These are phyloP conservation scores for Camelus bactrianus DNA, from an alignment of 2,113 vertebrate species.

Conservation along the genomic window DNA sequence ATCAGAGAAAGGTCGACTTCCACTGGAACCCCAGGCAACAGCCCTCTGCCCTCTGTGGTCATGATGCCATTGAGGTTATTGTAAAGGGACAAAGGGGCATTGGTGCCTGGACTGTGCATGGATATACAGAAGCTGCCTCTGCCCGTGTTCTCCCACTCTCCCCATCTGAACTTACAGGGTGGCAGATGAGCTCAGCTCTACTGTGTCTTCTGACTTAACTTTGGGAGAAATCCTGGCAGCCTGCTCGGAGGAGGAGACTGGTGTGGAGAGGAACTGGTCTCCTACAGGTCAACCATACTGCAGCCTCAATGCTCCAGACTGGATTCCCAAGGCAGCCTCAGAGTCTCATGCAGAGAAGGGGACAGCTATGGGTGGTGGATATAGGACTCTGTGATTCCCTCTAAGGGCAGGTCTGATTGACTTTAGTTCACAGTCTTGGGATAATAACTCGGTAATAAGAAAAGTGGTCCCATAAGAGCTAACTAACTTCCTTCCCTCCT, in stretches of 20 bases:
- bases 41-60: not conserved
- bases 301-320: not conserved
- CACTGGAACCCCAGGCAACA: accelerated
- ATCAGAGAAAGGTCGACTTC: not conserved
- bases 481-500: not conserved
- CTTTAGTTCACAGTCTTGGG: not conserved
- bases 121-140: not conserved
- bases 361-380: not conserved
- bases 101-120: accelerated
- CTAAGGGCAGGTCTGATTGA: not conserved
- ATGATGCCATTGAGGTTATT: accelerated
- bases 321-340: not conserved
- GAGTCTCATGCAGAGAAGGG: not conserved
- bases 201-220: not conserved
- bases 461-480: not conserved
- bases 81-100: accelerated
- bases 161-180: not conserved
- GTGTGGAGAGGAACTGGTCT: not conserved
- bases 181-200: not conserved
- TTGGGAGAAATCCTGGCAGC: not conserved
- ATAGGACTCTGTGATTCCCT: not conserved
- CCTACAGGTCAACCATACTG: not conserved
- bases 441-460: not conserved
- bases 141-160: not conserved
- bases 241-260: not conserved